phyloP scores from a whole-genome alignment of 2,888 invertebrate species.

The Mythimna albipuncta region DNA sequence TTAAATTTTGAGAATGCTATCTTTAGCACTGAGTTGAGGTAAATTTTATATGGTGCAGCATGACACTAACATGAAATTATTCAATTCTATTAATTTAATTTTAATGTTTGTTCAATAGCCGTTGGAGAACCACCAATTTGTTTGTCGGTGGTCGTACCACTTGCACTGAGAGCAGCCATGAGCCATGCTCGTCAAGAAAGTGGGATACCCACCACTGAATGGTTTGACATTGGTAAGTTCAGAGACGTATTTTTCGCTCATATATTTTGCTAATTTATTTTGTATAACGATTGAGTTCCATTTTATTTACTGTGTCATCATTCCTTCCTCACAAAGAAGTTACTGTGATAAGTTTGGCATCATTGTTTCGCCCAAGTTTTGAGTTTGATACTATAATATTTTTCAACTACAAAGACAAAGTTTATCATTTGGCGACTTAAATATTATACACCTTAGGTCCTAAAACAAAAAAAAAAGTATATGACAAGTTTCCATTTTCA shows the following conservation, averaged over 20 bases:
- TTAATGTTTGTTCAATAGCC: slow-evolving; percentile 67
- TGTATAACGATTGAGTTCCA: not conserved
- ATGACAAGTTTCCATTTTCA: no score
- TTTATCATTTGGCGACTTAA: no score
- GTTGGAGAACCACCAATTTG: slow-evolving; percentile 84
- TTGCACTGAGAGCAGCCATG: slow-evolving; percentile 91
- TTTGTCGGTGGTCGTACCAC: slow-evolving; percentile 76
- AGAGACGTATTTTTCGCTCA: not conserved
- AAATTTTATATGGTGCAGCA: not conserved
- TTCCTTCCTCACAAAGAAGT: not conserved
- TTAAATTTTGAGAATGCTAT: no score
- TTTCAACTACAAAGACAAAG: no score
- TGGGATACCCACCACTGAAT: slow-evolving; percentile 82
- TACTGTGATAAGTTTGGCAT: not conserved
- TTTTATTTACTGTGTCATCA: not conserved
- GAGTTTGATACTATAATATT: no score
- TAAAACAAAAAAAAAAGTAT: no score
- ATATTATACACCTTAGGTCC: no score
- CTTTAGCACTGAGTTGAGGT: no score
- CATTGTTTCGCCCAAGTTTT: no score
- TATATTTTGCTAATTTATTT: not conserved
- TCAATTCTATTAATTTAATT: not conserved
- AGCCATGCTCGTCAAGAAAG: slow-evolving; percentile 90
- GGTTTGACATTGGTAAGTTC: slow-evolving; percentile 89
- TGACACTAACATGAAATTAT: no score